Base-by-base conservation (phyloP, 64 coral and sea anemone species). In the Trachythela sp. region DNA sequence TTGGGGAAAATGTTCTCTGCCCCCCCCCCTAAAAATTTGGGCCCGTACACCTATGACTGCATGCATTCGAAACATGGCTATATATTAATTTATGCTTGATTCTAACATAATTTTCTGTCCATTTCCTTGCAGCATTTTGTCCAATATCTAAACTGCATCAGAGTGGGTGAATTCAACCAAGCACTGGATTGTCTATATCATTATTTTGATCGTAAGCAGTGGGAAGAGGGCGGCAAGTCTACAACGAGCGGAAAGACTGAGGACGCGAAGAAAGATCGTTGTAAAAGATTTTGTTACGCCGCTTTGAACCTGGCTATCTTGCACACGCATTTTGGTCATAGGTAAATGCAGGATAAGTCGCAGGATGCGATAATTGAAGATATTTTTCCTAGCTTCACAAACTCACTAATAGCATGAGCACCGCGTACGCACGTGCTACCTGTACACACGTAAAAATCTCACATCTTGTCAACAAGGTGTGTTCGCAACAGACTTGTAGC, bases 281-380 rank as follows among this genome's bases (percentile, higher is more conserved):
- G 95, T 40, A 84, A 92, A 40, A 89, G 95, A 68, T 98, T 98
- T 72, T 88, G 95, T 91, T 98, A 98, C 91, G 95, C 95, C 75
- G 95, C 95, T 86, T 56, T 98, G 48, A 98, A 93, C 84, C 86
- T 98, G 31, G 95, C 91, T 33, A 89, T 93, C 17, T 77, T 98
- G 35, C 95, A 94, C 30, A 92, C 88, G 6, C 89, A 89, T 54
- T 94, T 98, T 94, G 91, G 93, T 88, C 95, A 98, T 83, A 94
- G 89, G 95, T 98, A 64, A 64, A n/a, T 18, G 49, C 22, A 15
- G 49, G 13, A 52, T 52, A 52, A 52, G 49, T 52, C 22, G 8
- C 49, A 15, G 48, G 7, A 49, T 49, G 7, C 48, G 15, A 7
- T 9, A 9, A 15, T 49, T 49, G 15, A 7, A 9, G 48, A 9